phyloP scores from a whole-genome alignment of 1,140 invertebrate genomes.

The Aradophagus sp. region DNA sequence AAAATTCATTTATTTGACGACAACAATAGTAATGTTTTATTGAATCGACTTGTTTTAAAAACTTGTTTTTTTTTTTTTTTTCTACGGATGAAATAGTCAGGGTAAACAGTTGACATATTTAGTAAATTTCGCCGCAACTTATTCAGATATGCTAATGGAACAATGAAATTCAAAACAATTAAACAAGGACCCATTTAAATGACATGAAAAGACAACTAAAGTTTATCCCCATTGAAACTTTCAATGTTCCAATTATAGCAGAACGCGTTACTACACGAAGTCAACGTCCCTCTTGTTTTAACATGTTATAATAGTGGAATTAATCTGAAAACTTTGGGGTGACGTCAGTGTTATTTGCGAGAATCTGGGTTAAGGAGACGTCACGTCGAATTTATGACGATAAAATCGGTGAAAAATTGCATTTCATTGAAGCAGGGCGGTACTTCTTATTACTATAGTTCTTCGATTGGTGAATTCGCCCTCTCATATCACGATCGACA shows the following conservation, averaged over 20 bases:
- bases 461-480: slow-evolving; percentile 51
- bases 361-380: slow-evolving; percentile 64
- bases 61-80: too few relatives aligned
- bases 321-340: slow-evolving; percentile 25
- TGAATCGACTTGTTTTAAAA: too few relatives aligned
- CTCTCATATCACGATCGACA: slow-evolving; percentile 25
- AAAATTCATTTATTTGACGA: too few relatives aligned
- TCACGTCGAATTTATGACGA: slow-evolving; percentile 64
- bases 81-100: too few relatives aligned
- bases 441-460: slow-evolving; percentile 55
- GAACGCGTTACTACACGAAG: background rate
- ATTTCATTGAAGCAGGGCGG: slow-evolving; percentile 49
- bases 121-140: too few relatives aligned
- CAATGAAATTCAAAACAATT: too few relatives aligned
- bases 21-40: too few relatives aligned
- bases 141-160: too few relatives aligned
- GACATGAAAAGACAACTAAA: too few relatives aligned
- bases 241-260: background rate
- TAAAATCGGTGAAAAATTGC: slow-evolving; percentile 66
- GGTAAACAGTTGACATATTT: too few relatives aligned
- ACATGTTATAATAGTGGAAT: slow-evolving; percentile 20
- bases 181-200: too few relatives aligned
- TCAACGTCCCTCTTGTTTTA: slow-evolving; percentile 2
- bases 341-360: slow-evolving; percentile 11
- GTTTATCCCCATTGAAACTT: too few relatives aligned